Evolutionary conservation across 2,113 vertebrate species (phyloP).

Genomic region (Orycteropus afer): DNA sequence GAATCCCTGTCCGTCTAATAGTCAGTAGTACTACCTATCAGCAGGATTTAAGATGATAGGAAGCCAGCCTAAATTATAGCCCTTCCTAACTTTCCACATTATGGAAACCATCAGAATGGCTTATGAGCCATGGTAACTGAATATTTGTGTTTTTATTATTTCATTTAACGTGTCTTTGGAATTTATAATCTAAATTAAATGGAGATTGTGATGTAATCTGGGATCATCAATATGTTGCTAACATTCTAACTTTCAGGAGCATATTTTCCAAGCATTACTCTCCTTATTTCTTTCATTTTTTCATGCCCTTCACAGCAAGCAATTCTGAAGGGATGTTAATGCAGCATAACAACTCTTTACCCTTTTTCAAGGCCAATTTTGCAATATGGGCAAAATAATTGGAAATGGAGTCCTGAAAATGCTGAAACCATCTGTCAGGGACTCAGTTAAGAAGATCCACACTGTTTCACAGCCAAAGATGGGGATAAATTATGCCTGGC

Average conservation of each 20-base stretch:
- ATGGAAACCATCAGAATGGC: constrained; percentile 54
- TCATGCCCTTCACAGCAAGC: constrained; percentile 87
- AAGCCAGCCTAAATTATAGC: constrained; percentile 75
- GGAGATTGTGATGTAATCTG: constrained; percentile 67
- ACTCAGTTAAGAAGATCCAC: constrained; percentile 88
- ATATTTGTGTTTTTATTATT: constrained; percentile 77
- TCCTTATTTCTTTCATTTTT: constrained; percentile 82
- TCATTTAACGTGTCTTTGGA: constrained; percentile 38
- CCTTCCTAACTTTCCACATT: constrained; percentile 67
- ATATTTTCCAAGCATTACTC: constrained; percentile 74
- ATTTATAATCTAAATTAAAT: constrained; percentile 71
- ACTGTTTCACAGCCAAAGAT: constrained; percentile 88
- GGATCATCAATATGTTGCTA: constrained; percentile 50
- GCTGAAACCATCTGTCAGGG: constrained; percentile 91
- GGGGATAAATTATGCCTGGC: constrained; percentile 88
- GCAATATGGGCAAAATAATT: constrained; percentile 89
- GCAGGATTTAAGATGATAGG: constrained; percentile 75
- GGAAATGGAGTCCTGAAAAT: constrained; percentile 87
- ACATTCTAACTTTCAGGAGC: constrained; percentile 68
- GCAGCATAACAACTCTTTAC: constrained; percentile 88
- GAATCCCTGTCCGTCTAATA: constrained; percentile 73
- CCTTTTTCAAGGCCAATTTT: constrained; percentile 91
- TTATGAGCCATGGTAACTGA: constrained; percentile 64
- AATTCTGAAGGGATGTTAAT: constrained; percentile 86
- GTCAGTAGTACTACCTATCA: constrained; percentile 65